Evolutionary conservation across 2,888 invertebrate genomes (phyloP), one percentile per base, ranked within the genome.

Genomic region (Morinoia aosen): DNA sequence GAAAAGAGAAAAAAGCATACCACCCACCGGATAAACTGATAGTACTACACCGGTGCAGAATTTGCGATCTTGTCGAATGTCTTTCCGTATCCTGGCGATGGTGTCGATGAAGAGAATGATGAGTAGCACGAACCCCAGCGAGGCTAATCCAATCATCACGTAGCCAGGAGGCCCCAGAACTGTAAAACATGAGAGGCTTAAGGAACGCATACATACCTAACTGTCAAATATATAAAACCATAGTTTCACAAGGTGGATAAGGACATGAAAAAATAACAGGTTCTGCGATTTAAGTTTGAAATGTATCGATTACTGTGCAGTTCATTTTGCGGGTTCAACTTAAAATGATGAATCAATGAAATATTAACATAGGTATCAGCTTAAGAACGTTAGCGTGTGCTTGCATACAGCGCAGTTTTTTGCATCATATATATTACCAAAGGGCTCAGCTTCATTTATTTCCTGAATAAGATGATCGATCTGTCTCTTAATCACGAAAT

Each of bases 21-120:
- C 33, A 95, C 96, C 91, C 14, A 96, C 96, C 95, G 96, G 96
- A 94, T 96, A 96, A 0, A 96, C 96, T 33, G 96, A 95, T 33
- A 96, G 95, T 5, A 96, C 96, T 40, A 96, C 94, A 19, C 91
- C 94, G 5, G 96, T 95, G 40, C 96, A 95, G 48, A 48, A 95
- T 95, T 95, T 96, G 64, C 96, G 95, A 40, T 90, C 58, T 11
- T 90, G n/a, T 25, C 88, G 96, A 40, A 94, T 48, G 57, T 95
- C 7, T 3, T 88, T 61, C 2, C 91, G 58, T 88, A 95, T 96
- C 64, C 95, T 93, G 61, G 48, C 14, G 56, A 95, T 76, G 11
- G 96, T 96, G 95, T 96, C 96, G 40, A 88, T 33, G 95, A 95
- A 96, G 5, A 96, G 88, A 14, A n/a, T 56, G 33, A 96, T 25